These are phyloP conservation scores for Leptinotarsa lineolata DNA, from an alignment of 1,140 invertebrate species.

Conservation along the genomic window DNA sequence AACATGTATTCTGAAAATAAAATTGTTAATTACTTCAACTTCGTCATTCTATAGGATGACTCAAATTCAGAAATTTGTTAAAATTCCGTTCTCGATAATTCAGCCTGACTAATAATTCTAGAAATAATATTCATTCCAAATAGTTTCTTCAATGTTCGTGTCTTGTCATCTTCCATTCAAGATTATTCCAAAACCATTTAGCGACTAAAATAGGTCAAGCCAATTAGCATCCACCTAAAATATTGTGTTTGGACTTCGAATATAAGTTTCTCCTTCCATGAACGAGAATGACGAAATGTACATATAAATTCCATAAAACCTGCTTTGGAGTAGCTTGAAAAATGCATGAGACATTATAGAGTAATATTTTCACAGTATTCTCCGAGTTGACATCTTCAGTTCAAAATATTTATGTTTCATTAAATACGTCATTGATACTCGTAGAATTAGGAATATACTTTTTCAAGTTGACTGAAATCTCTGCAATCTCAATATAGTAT, in stretches of 20 bases:
- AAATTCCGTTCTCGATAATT: too few species aligned
- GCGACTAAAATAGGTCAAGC: background rate
- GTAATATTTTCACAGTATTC: background rate
- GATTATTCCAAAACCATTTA: background rate
- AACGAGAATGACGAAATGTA: background rate
- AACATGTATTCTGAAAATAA: too few species aligned
- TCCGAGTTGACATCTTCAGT: too few species aligned
- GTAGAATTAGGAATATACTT: too few species aligned
- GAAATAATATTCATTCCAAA: background rate
- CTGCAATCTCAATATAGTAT: too few species aligned
- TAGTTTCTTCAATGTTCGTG: background rate
- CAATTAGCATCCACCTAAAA: background rate
- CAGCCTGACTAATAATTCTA: background rate
- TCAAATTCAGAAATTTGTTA: too few species aligned
- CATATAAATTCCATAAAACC: background rate
- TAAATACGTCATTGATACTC: too few species aligned
- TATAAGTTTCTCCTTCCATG: background rate
- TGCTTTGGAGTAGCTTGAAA: background rate
- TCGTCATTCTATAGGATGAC: too few species aligned
- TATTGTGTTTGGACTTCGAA: background rate
- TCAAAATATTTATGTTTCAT: too few species aligned
- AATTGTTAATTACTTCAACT: too few species aligned
- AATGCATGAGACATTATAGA: background rate
- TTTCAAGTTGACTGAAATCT: too few species aligned
- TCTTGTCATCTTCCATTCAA: background rate